phyloP scores from a whole-genome alignment of 2,888 invertebrate genomes.

The Drosophila suboccidentalis region DNA sequence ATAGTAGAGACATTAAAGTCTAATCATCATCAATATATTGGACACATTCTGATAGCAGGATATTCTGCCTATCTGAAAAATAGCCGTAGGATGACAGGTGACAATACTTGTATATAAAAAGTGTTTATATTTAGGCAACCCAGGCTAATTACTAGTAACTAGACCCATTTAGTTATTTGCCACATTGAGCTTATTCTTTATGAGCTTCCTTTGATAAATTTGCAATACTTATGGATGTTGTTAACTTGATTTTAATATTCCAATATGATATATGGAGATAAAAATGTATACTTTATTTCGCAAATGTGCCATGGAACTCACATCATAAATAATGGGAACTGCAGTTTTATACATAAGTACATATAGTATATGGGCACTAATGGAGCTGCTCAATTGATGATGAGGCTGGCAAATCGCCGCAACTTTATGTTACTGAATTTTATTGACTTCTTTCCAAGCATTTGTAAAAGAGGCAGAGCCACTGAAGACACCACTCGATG shows the following conservation, averaged over 20 bases:
- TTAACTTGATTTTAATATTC: neutral
- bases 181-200: neutral
- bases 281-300: neutral
- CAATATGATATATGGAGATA: neutral
- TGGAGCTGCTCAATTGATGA: slow-evolving; percentile 48
- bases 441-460: slow-evolving; percentile 41
- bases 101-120: too few species aligned
- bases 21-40: too few species aligned
- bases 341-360: slow-evolving; percentile 42
- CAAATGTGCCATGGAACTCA: slow-evolving; percentile 7
- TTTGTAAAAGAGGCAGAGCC: neutral
- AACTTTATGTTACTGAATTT: slow-evolving; percentile 59
- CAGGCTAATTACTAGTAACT: too few species aligned
- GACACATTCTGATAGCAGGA: too few species aligned
- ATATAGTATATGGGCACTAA: slow-evolving; percentile 42
- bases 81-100: too few species aligned
- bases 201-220: neutral
- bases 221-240: neutral
- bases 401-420: slow-evolving; percentile 46
- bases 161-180: neutral
- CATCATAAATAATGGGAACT: slow-evolving; percentile 46
- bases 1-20: too few species aligned
- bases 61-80: too few species aligned
- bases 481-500: slow-evolving; percentile 1
- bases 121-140: too few species aligned